Conservation (phyloP, 2,888 invertebrate species). For the Leucozona laternaria region DNA sequence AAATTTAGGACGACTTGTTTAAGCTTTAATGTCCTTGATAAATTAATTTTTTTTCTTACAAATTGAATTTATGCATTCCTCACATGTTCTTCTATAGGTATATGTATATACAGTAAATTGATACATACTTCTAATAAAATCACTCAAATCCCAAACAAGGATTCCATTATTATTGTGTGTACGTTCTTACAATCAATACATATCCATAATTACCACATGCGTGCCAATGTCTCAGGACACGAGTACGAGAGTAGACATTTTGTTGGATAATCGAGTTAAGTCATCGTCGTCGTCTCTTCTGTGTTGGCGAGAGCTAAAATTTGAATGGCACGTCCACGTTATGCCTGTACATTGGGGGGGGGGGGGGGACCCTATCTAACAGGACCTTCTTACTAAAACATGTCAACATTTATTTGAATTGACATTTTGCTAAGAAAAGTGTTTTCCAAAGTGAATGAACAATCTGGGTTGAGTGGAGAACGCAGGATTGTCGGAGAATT, state of each 20-base stretch:
- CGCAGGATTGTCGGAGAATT: neutral
- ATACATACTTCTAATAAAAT: slow-evolving; percentile 14
- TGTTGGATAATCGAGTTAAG: slow-evolving; percentile 18
- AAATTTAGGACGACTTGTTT: neutral
- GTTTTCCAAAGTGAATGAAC: slow-evolving; percentile 2
- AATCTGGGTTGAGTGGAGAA: neutral
- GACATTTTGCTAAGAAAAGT: slow-evolving; percentile 5
- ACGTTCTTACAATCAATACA: slow-evolving; percentile 10
- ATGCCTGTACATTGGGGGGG: neutral
- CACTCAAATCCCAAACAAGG: neutral
- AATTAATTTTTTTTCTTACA: neutral
- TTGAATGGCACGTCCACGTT: slow-evolving; percentile 26
- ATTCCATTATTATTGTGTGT: neutral
- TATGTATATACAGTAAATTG: neutral
- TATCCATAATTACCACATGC: slow-evolving; percentile 22
- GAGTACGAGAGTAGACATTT: neutral
- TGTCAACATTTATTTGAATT: slow-evolving; percentile 31
- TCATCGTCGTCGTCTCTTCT: neutral
- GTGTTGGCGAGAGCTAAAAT: neutral
- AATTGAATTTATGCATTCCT: slow-evolving; percentile 25
- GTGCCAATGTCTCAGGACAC: slow-evolving; percentile 1
- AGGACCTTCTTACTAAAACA: slow-evolving; percentile 19
- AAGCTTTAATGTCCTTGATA: neutral
- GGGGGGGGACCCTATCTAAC: neutral
- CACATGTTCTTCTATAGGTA: no score